Evolutionary conservation across 2,113 vertebrate species (phyloP), one percentile per base, ranked within the genome.

Genomic region (Etheostoma cragini): DNA sequence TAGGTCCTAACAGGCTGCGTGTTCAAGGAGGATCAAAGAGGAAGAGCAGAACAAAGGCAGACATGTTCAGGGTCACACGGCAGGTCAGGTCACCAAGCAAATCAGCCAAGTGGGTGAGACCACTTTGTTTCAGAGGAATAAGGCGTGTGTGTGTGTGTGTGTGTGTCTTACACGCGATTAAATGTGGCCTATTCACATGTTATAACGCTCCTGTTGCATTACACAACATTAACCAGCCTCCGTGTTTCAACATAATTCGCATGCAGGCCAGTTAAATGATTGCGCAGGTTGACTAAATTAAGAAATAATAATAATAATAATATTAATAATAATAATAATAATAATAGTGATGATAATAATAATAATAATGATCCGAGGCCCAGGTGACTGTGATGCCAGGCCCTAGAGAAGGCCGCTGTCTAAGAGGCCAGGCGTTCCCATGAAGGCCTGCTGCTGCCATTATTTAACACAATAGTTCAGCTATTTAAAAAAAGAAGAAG

Each of bases 321-420:
- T 5, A 33, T 6, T 33, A 33, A 35, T 35, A 35, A 35, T 35
- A 35, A 35, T 35, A 35, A 35, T 35, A 35, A 8, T 38, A 38
- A 38, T 38, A 38, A 50, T 3, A 35, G 8, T 35, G 8, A 35
- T 35, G 8, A 35, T 35, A 35, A 35, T 35, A 35, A 8, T 38
- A 38, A 38, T 38, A 38, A 50, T 3, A 38, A 50, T 3, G 4
- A 22, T 3, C 6, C 33, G 33, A 52, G 19, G 2, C 66, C 52
- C 12, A 14, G 7, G 33, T 35, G 65, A 16, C 0, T 5, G 8
- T 14, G 54, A 19, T 38, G 15, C 6, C 10, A 76, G 81, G 81
- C 87, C 81, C 26, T 26, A 26, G 26, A 26, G 26, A 26, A 26
- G 84, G 87, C 84, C 87, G 73, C 81, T 22, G 50, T 1, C 72